These are phyloP conservation scores for Thyatira batis DNA, from an alignment of 2,888 invertebrate genomes.

Conservation along the genomic window DNA sequence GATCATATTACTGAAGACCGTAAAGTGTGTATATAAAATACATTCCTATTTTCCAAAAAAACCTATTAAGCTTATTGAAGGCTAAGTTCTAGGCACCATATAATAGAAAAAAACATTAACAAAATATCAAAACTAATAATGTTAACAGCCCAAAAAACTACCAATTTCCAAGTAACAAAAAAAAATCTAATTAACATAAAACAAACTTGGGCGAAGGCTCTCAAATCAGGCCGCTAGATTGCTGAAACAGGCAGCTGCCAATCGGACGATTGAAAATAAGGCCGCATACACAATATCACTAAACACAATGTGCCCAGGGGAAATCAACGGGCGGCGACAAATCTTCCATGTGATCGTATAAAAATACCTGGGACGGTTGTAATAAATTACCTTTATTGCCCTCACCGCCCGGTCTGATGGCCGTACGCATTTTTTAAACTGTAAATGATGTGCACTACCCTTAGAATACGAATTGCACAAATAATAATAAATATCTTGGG, in stretches of 20 bases:
- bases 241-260: constrained; percentile 19
- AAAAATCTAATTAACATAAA: neutral
- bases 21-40: no score
- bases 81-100: no score
- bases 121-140: neutral
- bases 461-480: constrained; percentile 3
- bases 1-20: no score
- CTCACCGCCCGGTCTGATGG: constrained; percentile 31
- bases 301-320: constrained; percentile 59
- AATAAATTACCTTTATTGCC: constrained; percentile 66
- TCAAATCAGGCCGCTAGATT: neutral
- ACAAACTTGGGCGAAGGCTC: neutral
- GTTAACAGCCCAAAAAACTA: neutral
- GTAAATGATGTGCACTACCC: constrained; percentile 5
- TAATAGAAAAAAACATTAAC: no score
- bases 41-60: no score
- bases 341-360: constrained; percentile 53
- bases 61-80: no score
- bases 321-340: constrained; percentile 64
- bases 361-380: constrained; percentile 45
- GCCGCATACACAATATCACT: constrained; percentile 50
- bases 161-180: neutral
- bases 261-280: constrained; percentile 55
- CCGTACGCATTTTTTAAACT: constrained; percentile 5
- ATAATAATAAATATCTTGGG: no score